Evolutionary conservation across 2,113 vertebrate genomes (phyloP), one percentile per base, ranked within the genome.

Genomic region (Ifrita kowaldi): DNA sequence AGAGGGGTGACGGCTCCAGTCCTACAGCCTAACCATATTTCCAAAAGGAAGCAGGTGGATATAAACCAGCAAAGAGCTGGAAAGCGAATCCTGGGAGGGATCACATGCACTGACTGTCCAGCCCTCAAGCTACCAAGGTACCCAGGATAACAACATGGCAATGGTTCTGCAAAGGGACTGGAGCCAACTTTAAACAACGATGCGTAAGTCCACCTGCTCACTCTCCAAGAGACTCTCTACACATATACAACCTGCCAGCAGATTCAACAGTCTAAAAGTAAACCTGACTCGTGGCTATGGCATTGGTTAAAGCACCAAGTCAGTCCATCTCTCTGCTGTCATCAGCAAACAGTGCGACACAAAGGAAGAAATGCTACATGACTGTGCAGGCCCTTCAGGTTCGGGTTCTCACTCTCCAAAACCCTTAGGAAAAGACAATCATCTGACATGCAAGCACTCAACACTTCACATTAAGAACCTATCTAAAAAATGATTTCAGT

Each of bases 41-140:
- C 77, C 27, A 10, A 68, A 84, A 95, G 69, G 69, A 95, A 95
- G 62, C 86, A 95, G 95, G 77, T 97, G 92, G 86, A 93, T 70
- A 57, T 26, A 65, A 81, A 81, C 23, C 18, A 88, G 78, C 33
- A 84, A 84, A 95, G 6, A 64, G 24, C 19, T 37, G 49, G 44
- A 76, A 82, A 95, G 44, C 6, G 37, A 92, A 87, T 84, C 86
- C 84, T 84, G 37, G 46, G 92, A 97, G 65, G 73, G 78, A 75
- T 55, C 77, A 82, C 41, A 55, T 7, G 52, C n/a, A 69, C 74
- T 62, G 70, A 53, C 49, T 93, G 46, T n/a, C 73, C 84, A 92
- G 35, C 60, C 76, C 80, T 87, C 4, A 1, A 93, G 62, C 85
- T 84, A 87, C 77, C 44, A 62, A 89, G 65, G 65, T 89, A 82